phyloP scores from a whole-genome alignment of 2,797 vertebrate genomes.

The Alauda arvensis region DNA sequence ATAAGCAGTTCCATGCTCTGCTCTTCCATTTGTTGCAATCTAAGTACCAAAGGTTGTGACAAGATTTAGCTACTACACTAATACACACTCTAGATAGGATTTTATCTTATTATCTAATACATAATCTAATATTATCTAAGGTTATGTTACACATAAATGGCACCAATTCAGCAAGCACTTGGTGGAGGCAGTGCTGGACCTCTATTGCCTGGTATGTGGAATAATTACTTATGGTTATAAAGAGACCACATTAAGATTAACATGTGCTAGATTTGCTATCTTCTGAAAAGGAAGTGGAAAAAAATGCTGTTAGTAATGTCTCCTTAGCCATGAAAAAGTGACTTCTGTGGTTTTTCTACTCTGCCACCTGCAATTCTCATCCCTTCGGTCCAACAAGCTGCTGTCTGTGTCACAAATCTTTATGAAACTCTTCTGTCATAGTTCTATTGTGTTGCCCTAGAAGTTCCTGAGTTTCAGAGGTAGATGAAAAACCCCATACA shows the following conservation, averaged over 20 bases:
- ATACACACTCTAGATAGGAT: neutral
- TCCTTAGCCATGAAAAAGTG: neutral
- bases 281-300: neutral
- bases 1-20: neutral
- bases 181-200: neutral
- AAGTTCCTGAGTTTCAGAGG: neutral
- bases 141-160: neutral
- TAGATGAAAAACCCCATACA: neutral
- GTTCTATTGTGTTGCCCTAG: neutral
- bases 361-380: neutral
- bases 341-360: neutral
- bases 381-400: neutral
- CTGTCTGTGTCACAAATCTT: neutral
- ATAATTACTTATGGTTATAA: neutral
- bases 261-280: neutral
- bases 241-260: neutral
- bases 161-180: neutral
- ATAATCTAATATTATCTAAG: neutral
- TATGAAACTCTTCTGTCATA: neutral
- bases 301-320: neutral
- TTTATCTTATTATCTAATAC: neutral
- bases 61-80: neutral
- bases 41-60: neutral
- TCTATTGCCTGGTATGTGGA: neutral
- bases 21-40: neutral